These are phyloP conservation scores for Hydroisotoma schaefferi DNA, from an alignment of 2,888 invertebrate genomes.

Conservation along the genomic window DNA sequence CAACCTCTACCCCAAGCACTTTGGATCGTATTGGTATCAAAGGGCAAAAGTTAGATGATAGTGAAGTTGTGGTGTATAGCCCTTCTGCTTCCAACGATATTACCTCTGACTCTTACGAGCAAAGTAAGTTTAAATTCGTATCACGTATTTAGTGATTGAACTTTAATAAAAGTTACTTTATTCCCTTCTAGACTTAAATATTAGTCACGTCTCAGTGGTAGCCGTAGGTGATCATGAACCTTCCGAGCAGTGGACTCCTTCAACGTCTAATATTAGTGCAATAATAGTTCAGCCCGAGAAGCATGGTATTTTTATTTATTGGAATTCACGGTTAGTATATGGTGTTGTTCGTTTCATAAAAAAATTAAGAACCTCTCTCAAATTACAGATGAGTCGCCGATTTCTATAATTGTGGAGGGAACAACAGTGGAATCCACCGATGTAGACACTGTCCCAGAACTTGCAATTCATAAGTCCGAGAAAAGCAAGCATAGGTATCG, in stretches of 20 bases:
- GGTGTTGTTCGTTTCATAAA: too few species aligned
- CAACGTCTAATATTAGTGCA: conserved; percentile 41
- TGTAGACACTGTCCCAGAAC: conserved; percentile 51
- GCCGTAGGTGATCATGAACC: conserved; percentile 71
- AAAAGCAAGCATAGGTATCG: conserved; percentile 37
- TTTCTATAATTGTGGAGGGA: conserved; percentile 56
- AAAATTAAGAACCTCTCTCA: too few species aligned
- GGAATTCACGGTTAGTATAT: too few species aligned
- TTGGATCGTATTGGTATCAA: conserved; percentile 50
- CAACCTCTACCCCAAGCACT: conserved; percentile 41
- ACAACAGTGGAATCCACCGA: conserved; percentile 52
- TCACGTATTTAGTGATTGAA: not conserved
- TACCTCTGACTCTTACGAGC: conserved; percentile 42
- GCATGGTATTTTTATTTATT: not conserved
- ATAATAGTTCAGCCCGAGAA: conserved; percentile 34
- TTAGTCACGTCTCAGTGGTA: conserved; percentile 87
- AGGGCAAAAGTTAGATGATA: conserved; percentile 74
- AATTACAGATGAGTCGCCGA: conserved; percentile 51
- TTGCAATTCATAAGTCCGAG: conserved; percentile 42
- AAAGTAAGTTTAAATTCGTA: conserved; percentile 37
- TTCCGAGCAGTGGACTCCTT: conserved; percentile 30
- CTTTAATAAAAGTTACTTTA: too few species aligned
- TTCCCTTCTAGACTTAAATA: conserved; percentile 57
- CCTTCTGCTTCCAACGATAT: conserved; percentile 52
- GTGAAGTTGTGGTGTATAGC: conserved; percentile 77